A percentile compares a stretch with the other conserved stretches of the same genome.
These are phyloP conservation scores for Andricus curvator DNA, from an alignment of 2,888 invertebrate species.

Conservation along the genomic window DNA sequence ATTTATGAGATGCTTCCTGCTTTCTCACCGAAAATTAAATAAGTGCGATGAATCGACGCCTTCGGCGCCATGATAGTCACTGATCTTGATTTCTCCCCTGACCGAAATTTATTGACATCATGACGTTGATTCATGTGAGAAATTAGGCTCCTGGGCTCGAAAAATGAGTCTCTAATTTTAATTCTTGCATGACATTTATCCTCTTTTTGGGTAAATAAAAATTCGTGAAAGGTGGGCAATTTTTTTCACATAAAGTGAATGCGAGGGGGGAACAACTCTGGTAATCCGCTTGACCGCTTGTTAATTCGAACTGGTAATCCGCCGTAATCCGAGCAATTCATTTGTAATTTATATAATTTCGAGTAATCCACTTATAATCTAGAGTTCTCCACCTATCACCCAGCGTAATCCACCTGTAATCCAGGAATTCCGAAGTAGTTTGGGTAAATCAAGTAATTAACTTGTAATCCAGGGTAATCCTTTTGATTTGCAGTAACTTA, in stretches of 20 bases:
- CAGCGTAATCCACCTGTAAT: too few species aligned
- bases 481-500: too few species aligned
- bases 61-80: constrained; percentile 6
- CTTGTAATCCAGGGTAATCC: too few species aligned
- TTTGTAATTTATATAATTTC: too few species aligned
- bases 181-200: neutral
- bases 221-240: neutral
- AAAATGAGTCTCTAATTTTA: neutral
- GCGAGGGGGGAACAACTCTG: too few species aligned
- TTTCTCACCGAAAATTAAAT: constrained; percentile 15
- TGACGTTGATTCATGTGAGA: constrained; percentile 23
- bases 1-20: constrained; percentile 44
- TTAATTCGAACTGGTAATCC: too few species aligned
- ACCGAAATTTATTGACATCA: neutral
- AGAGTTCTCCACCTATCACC: too few species aligned
- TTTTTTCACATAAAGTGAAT: neutral
- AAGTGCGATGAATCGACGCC: neutral
- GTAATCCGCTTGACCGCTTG: too few species aligned
- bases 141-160: constrained; percentile 8
- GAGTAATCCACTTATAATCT: too few species aligned
- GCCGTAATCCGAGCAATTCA: too few species aligned
- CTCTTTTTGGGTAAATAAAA: neutral
- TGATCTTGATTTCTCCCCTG: constrained; percentile 9
- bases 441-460: too few species aligned
- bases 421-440: too few species aligned